Percentiles rank a stretch among this genome's conserved stretches.
phyloP scores from a whole-genome alignment of 2,888 invertebrate genomes.

The Drosophila macrospina region DNA sequence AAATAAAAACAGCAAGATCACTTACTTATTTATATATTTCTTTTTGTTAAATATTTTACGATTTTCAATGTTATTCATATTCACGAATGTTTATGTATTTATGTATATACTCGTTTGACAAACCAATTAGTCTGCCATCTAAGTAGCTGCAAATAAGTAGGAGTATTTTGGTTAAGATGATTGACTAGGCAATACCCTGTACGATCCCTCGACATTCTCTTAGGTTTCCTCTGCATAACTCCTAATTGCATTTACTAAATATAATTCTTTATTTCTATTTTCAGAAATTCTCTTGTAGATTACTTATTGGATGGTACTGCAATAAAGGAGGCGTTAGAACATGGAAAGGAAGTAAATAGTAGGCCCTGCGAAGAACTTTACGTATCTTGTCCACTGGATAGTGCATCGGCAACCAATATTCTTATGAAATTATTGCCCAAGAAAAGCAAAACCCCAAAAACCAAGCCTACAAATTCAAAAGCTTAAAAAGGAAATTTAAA shows the following conservation, averaged over 20 bases:
- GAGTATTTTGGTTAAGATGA: neutral
- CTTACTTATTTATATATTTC: slow-evolving; percentile 16
- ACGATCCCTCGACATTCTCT: no score
- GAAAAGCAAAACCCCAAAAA: slow-evolving; percentile 44
- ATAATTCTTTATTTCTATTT: neutral
- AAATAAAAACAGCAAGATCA: slow-evolving; percentile 20
- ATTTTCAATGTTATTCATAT: slow-evolving; percentile 34
- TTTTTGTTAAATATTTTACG: slow-evolving; percentile 21
- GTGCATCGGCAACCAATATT: slow-evolving; percentile 89
- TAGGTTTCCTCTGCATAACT: no score
- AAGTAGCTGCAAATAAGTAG: neutral
- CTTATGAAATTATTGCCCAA: slow-evolving; percentile 89
- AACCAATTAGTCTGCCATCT: slow-evolving; percentile 6
- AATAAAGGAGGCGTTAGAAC: slow-evolving; percentile 89
- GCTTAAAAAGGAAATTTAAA: neutral
- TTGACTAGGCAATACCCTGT: slow-evolving; percentile 4
- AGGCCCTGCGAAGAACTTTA: slow-evolving; percentile 88
- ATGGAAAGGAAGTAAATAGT: slow-evolving; percentile 86
- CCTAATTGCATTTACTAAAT: neutral
- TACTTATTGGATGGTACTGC: slow-evolving; percentile 90
- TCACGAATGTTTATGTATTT: slow-evolving; percentile 3
- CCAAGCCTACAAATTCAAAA: slow-evolving; percentile 49
- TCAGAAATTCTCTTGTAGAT: slow-evolving; percentile 89
- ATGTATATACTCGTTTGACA: slow-evolving; percentile 8
- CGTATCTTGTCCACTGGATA: slow-evolving; percentile 89